A percentile compares a stretch with the other conserved stretches of the same genome.
Evolutionary conservation across 2,113 vertebrate genomes (phyloP).

Genomic region (Cinclus mexicanus): DNA sequence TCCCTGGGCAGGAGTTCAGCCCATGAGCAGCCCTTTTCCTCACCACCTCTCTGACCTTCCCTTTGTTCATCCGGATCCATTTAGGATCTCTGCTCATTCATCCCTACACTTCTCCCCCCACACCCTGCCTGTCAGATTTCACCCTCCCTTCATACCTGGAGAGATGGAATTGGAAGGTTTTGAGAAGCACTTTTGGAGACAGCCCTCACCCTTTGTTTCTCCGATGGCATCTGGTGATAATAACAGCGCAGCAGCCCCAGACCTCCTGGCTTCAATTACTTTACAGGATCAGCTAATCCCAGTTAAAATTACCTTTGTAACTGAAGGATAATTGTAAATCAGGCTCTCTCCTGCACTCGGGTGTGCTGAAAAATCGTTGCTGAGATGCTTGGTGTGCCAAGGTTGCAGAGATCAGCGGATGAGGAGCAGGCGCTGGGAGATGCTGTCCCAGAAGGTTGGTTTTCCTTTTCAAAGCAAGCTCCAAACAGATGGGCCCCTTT

Average conservation of each 20-base stretch:
- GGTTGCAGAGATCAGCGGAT: conserved; percentile 13
- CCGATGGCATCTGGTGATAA: conserved; percentile 64
- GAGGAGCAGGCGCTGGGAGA: conserved; percentile 44
- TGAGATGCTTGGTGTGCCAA: conserved; percentile 1
- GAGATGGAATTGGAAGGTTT: conserved; percentile 21
- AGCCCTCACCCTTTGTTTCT: conserved; percentile 46
- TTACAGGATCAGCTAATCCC: conserved; percentile 69
- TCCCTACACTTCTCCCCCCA: background rate
- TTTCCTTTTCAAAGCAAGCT: conserved; percentile 65
- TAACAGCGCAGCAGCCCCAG: conserved; percentile 28
- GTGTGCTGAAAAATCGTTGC: conserved; percentile 35
- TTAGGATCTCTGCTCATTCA: background rate
- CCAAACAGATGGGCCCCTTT: conserved; percentile 65
- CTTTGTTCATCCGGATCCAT: background rate
- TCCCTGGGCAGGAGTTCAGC: background rate
- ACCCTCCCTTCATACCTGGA: background rate
- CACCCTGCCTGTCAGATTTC: background rate
- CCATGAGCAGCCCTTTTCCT: background rate
- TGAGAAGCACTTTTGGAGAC: conserved; percentile 28
- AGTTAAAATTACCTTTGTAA: conserved; percentile 72
- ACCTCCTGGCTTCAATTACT: conserved; percentile 70
- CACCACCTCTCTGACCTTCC: background rate
- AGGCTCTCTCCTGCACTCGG: conserved; percentile 26
- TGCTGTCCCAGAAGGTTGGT: conserved; percentile 19
- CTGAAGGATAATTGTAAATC: conserved; percentile 62